Evolutionary conservation across 2,888 invertebrate genomes (phyloP).

Genomic region (Galeruca laticollis): DNA sequence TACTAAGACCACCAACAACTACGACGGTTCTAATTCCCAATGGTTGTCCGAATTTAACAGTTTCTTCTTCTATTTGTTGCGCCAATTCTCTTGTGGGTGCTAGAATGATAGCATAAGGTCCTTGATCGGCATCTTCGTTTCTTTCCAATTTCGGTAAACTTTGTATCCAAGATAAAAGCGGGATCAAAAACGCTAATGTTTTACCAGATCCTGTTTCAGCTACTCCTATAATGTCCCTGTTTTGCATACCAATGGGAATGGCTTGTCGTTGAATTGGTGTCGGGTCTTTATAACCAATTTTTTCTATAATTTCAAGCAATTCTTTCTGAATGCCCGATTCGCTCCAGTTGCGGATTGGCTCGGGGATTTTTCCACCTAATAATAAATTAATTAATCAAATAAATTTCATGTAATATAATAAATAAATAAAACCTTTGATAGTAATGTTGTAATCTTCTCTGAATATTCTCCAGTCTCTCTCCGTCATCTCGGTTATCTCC

Average conservation of each 20-base stretch:
- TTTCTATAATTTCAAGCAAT: constrained; percentile 92
- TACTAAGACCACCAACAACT: constrained; percentile 96
- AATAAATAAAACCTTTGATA: constrained; percentile 78
- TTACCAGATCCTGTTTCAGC: constrained; percentile 98
- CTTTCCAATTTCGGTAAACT: constrained; percentile 96
- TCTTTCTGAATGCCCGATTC: constrained; percentile 92
- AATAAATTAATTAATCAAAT: constrained; percentile 49
- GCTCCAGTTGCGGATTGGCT: constrained; percentile 95
- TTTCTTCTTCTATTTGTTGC: constrained; percentile 99
- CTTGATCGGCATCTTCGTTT: constrained; percentile 90
- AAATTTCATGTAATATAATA: background rate
- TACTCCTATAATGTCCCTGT: constrained; percentile 93
- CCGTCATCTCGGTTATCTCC: constrained; percentile 93
- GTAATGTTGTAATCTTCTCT: constrained; percentile 99
- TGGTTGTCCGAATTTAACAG: constrained; percentile 95
- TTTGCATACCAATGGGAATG: constrained; percentile 96
- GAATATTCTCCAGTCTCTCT: constrained; percentile 99
- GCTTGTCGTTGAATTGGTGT: constrained; percentile 99
- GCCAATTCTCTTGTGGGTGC: constrained; percentile 99
- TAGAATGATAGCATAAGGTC: constrained; percentile 98
- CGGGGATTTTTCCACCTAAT: constrained; percentile 91
- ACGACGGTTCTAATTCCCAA: constrained; percentile 93
- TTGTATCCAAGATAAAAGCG: constrained; percentile 97
- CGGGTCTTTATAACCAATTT: constrained; percentile 97
- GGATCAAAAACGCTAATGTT: constrained; percentile 97